These are phyloP conservation scores for Trinorchestia longiramus DNA, from an alignment of 1,140 invertebrate species.

Conservation along the genomic window DNA sequence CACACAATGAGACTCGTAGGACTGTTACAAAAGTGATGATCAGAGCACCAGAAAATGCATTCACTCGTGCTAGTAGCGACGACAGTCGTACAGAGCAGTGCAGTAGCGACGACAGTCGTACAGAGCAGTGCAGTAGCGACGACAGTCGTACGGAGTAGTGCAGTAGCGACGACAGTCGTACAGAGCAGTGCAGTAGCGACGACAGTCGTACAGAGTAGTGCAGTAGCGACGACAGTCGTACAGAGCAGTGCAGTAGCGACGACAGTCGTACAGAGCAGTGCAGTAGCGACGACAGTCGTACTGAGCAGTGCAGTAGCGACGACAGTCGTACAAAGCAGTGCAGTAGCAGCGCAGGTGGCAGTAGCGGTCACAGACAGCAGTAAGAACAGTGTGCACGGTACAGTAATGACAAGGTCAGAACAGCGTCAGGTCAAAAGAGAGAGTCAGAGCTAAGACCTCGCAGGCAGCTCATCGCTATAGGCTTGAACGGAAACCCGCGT, in stretches of 20 bases:
- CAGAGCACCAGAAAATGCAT: no score
- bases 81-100: no score
- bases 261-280: no score
- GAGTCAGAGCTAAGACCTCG: neutral
- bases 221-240: neutral
- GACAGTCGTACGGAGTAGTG: no score
- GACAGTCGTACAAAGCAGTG: neutral
- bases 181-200: neutral
- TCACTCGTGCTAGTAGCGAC: no score
- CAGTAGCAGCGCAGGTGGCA: neutral
- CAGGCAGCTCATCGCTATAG: slow-evolving; percentile 3
- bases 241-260: neutral
- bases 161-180: no score
- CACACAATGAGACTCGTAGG: neutral
- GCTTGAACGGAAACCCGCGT: neutral
- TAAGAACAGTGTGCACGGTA: neutral
- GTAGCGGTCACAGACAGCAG: neutral
- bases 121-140: no score
- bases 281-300: no score
- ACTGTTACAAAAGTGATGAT: neutral
- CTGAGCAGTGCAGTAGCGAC: no score
- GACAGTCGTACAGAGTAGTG: no score
- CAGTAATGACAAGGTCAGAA: slow-evolving; percentile 35
- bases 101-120: no score
- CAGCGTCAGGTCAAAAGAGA: slow-evolving; percentile 16